Conservation (phyloP, 2,888 invertebrate genomes). For the Enoplolaimus lenunculus region DNA sequence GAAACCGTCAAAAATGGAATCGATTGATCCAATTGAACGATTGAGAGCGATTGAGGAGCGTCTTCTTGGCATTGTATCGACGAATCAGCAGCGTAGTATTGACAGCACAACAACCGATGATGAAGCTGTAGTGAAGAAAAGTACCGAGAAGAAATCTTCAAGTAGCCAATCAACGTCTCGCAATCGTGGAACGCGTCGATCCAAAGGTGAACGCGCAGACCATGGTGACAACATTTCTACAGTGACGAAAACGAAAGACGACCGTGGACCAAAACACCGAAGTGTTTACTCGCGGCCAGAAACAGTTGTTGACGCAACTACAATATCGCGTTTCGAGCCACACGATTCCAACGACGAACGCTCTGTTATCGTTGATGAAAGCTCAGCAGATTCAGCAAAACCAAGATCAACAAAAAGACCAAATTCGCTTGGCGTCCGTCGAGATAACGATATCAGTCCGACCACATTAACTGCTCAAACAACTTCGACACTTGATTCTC, state of each 20-base stretch:
- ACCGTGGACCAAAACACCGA: background rate
- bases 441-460: background rate
- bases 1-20: background rate
- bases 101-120: background rate
- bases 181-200: background rate
- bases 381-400: background rate
- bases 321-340: background rate
- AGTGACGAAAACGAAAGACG: background rate
- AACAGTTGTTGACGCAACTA: background rate
- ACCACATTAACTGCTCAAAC: too few species aligned
- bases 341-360: background rate
- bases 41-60: slow-evolving; percentile 35
- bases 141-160: background rate
- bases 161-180: background rate
- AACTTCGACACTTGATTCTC: background rate
- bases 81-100: slow-evolving; percentile 8
- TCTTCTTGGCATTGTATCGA: slow-evolving; percentile 30
- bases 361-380: background rate
- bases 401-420: background rate
- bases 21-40: slow-evolving; percentile 36
- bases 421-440: background rate
- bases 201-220: background rate
- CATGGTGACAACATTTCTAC: background rate
- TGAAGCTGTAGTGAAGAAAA: background rate
- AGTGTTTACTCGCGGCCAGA: background rate